Evolutionary conservation across 2,888 invertebrate species (phyloP), one percentile per base, ranked within the genome.

Genomic region (Panorpa germanica): DNA sequence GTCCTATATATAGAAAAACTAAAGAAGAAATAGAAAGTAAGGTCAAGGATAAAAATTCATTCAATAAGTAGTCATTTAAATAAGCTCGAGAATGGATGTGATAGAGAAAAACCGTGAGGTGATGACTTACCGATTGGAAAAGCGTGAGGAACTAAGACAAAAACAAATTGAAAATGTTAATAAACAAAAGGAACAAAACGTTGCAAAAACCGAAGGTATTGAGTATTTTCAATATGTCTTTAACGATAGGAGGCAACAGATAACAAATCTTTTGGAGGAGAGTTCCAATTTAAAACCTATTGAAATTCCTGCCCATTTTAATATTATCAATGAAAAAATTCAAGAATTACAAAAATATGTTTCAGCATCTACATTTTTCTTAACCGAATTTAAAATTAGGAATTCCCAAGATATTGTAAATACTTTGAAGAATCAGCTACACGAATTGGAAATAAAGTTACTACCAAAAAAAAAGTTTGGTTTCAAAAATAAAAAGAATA

Each of bases 381-480:
- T 86, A 3, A 72, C 80, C 33, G 73, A 75, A 31, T 86, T 78
- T 40, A 80, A 81, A 42, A 69, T 85, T 47, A 65, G 81, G 46
- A 71, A 71, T 44, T 80, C 74, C 44, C 73, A 82, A 43, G 70
- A 74, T 40, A 63, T 63, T 13, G 57, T 82, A 3, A 75, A 80
- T 45, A 64, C 70, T 33, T 48, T 86, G 21, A 72, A 73, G 42
- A 59, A 59, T n/a, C 65, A 69, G 47, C 66, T 72, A 24, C 70
- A 73, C 29, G 71, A 75, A 37, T 54, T 74, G 17, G 81, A 83
- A 49, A 65, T 72, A 13, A 61, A 62, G 33, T 59, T 82, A 39
- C 50, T 82, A 32, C 86, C 86, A 2, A 76, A 81, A 43, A 83
- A 82, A 47, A 85, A 80, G 47, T 88, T 86, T 57, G 78, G 81